A percentile compares a stretch with the other conserved stretches of the same genome.
Conservation (phyloP, 2,113 vertebrate genomes). For the Dipodomys spectabilis region DNA sequence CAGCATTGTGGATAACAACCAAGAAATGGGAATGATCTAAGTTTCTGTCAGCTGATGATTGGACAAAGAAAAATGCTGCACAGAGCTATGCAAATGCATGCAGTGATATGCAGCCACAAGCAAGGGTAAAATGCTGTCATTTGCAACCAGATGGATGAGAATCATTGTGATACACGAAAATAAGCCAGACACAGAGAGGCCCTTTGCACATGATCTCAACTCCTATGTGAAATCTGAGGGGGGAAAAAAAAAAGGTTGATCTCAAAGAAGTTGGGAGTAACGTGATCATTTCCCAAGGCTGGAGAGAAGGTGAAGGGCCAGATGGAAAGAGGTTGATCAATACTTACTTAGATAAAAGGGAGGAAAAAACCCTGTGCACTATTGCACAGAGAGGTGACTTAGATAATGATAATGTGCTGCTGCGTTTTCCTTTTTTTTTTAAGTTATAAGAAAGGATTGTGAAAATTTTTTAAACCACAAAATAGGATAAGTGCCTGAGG, state of each 20-base stretch:
- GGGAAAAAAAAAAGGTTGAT: neutral
- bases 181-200: neutral
- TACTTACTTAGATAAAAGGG: neutral
- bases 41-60: neutral
- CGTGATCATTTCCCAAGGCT: neutral
- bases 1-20: neutral
- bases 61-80: neutral
- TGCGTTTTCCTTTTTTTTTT: neutral
- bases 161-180: neutral
- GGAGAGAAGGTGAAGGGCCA: no score
- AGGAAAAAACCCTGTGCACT: neutral
- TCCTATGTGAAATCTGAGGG: neutral
- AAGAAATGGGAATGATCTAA: neutral
- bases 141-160: neutral
- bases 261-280: neutral
- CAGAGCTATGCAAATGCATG: neutral
- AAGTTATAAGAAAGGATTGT: neutral
- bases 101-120: neutral
- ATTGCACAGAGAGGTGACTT: no score
- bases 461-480: neutral
- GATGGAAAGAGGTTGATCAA: neutral
- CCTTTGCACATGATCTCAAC: neutral
- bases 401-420: neutral
- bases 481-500: neutral
- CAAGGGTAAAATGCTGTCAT: neutral